These are phyloP conservation scores for Chouioia cunea DNA, from an alignment of 2,888 invertebrate species.

Conservation along the genomic window DNA sequence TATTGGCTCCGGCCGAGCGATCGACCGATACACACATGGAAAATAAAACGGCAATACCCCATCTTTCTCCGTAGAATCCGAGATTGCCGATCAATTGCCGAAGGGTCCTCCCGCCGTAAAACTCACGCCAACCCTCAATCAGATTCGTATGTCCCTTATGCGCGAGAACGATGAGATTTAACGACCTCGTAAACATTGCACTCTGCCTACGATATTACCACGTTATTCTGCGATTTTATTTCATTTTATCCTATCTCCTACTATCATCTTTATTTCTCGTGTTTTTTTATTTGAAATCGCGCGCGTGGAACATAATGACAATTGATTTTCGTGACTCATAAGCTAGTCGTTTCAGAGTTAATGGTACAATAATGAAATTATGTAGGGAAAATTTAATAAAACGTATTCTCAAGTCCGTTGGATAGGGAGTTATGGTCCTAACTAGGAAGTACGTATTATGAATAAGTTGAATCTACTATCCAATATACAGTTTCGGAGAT, in stretches of 20 bases:
- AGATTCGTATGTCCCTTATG: not conserved
- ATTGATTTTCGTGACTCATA: too few species aligned
- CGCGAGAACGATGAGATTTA: conserved; percentile 45
- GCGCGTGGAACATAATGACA: too few species aligned
- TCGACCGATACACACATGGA: not conserved
- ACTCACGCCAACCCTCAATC: conserved; percentile 4
- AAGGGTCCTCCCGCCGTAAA: conserved; percentile 11
- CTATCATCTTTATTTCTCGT: not conserved
- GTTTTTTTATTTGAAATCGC: not conserved
- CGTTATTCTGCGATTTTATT: too few species aligned
- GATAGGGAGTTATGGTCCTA: too few species aligned
- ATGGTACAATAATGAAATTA: too few species aligned
- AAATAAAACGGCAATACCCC: conserved; percentile 25
- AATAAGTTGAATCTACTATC: too few species aligned
- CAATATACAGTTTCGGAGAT: too few species aligned
- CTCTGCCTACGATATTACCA: conserved; percentile 1
- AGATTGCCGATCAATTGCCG: conserved; percentile 38
- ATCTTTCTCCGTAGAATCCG: conserved; percentile 1
- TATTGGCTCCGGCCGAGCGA: not conserved
- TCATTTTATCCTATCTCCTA: too few species aligned
- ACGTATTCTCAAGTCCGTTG: too few species aligned
- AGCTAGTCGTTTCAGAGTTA: too few species aligned
- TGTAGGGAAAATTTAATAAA: too few species aligned
- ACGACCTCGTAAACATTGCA: conserved; percentile 54
- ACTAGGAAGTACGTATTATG: too few species aligned